Base-by-base conservation (phyloP, 2,888 invertebrate species). In the Pammene fasciana region DNA sequence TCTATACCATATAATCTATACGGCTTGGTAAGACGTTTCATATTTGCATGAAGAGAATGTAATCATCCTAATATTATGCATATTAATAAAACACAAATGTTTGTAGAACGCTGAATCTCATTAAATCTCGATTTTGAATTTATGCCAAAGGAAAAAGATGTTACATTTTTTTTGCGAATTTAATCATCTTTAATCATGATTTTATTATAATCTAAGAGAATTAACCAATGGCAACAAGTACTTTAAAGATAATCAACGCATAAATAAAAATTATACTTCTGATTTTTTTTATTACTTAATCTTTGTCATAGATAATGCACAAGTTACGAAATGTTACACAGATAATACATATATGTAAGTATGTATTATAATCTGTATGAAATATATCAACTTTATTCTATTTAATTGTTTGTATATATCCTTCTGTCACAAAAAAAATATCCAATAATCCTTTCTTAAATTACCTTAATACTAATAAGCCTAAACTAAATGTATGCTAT, bases 401-500 rank as follows among this genome's bases (percentile, higher is more conserved):
- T 54, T 54, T n/a, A 3, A 26, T 26, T 45, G 9, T 8, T 57
- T 57, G 9, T 57, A 45, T 0, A 57, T 57, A 57, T 52, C 5
- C 26, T 5, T 26, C 26, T 26, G 4, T 26, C 26, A 26, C 26
- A 59, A 34, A 46, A 18, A 57, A 43, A 57, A 34, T 38, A 38
- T 43, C 14, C n/a, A 54, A 5, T 14, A 59, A 45, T 43, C n/a
- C 41, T 45, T 48, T 16, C 26, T 71, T 48, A 50, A 14, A 59
- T 45, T 68, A 41, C 65, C 54, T 59, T 46, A 50, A 38, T 48
- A 62, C 9, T 52, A 56, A 26, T 67, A 55, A 62, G 67, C 14
- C 59, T 67, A 60, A 50, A 43, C 45, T 46, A 67, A 67, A 55
- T 5, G 65, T 46, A 60, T 70, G 65, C 60, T 70, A 70, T 67